Evolutionary conservation across 2,888 invertebrate genomes (phyloP).

Genomic region (Eristalis pertinax): DNA sequence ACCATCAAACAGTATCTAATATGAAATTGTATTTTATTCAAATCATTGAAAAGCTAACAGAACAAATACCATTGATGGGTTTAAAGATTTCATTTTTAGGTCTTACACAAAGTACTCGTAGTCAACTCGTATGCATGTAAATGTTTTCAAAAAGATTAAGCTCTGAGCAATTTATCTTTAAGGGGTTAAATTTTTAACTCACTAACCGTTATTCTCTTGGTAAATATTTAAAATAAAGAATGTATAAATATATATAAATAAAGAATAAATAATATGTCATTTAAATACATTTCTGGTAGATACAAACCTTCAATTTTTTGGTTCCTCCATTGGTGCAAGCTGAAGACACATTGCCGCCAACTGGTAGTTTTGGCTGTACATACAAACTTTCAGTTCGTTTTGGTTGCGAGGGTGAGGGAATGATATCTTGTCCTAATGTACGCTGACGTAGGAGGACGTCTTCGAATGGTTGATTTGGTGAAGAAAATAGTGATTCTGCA

Average conservation of each 20-base stretch:
- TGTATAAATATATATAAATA: too few species aligned
- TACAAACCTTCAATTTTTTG: conserved; percentile 81
- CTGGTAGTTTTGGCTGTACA: conserved; percentile 84
- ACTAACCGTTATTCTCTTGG: too few species aligned
- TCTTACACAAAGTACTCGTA: too few species aligned
- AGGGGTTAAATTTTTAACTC: too few species aligned
- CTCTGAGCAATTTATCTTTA: too few species aligned
- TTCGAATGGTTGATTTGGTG: conserved; percentile 87
- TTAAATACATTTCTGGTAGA: not conserved
- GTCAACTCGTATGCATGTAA: too few species aligned
- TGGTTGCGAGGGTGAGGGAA: conserved; percentile 92
- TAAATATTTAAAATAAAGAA: too few species aligned
- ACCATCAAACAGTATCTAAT: not conserved
- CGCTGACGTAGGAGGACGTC: conserved; percentile 91
- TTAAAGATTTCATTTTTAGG: too few species aligned
- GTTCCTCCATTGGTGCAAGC: conserved; percentile 81
- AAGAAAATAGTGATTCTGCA: conserved; percentile 81
- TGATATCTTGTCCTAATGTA: conserved; percentile 92
- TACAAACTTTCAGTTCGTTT: conserved; percentile 95
- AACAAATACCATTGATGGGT: too few species aligned
- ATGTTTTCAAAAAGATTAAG: too few species aligned
- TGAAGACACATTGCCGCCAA: conserved; percentile 77
- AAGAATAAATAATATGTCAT: not conserved
- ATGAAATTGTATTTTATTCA: not conserved
- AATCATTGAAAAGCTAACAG: not conserved